Percentiles rank a stretch among this genome's conserved stretches.
Conservation (phyloP, 1,140 invertebrate species). For the Carcinoscorpius rotundicauda region DNA sequence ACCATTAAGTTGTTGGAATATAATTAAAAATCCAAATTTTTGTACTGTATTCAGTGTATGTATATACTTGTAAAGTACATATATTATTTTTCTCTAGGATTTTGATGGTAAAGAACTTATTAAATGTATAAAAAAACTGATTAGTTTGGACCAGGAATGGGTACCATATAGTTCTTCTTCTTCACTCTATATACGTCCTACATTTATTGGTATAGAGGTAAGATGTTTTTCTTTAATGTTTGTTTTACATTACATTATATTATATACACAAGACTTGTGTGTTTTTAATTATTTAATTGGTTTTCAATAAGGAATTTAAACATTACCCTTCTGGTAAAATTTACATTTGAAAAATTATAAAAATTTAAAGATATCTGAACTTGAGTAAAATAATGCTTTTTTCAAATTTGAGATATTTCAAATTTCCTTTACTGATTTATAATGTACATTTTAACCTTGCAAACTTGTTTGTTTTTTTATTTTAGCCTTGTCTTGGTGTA, state of each 20-base stretch:
- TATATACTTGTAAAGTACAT: no score
- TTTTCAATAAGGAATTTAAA: conserved; percentile 6
- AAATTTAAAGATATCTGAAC: neutral
- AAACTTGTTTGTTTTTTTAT: conserved; percentile 10
- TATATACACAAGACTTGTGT: neutral
- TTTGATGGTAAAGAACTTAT: conserved; percentile 83
- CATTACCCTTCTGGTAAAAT: conserved; percentile 5
- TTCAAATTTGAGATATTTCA: neutral
- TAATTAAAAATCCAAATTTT: no score
- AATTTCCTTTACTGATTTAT: neutral
- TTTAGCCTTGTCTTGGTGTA: conserved; percentile 81
- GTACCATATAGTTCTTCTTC: conserved; percentile 72
- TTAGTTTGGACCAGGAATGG: conserved; percentile 93
- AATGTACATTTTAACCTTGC: neutral
- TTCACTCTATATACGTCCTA: conserved; percentile 92
- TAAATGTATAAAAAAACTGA: conserved; percentile 69
- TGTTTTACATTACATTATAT: neutral
- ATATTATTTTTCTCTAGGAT: conserved; percentile 33
- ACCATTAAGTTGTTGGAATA: no score
- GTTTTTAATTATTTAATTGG: neutral
- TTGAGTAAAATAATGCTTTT: neutral
- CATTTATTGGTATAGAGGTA: conserved; percentile 93
- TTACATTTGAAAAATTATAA: neutral
- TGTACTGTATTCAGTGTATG: no score
- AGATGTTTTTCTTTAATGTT: conserved; percentile 32